A percentile compares a stretch with the other conserved stretches of the same genome.
phyloP scores from a whole-genome alignment of 1,140 invertebrate species.

The Battus philenor region DNA sequence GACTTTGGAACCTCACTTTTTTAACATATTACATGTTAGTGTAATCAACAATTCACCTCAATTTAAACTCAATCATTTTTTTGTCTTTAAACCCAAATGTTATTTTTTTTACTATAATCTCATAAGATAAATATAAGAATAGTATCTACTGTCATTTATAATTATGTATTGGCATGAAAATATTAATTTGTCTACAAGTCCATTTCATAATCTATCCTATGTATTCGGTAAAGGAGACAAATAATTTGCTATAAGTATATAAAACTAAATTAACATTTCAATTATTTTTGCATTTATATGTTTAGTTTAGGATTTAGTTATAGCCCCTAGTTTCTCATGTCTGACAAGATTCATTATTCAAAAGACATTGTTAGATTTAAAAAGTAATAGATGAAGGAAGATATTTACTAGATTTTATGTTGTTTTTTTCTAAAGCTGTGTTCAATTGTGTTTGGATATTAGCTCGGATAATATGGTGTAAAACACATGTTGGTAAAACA shows the following conservation, averaged over 20 bases:
- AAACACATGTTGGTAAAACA: background rate
- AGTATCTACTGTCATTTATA: conserved; percentile 7
- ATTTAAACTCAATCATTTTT: no score
- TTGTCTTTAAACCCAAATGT: conserved; percentile 1
- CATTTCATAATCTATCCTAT: background rate
- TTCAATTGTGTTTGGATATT: background rate
- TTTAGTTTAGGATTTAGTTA: background rate
- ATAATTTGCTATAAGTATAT: conserved; percentile 4
- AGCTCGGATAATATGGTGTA: no score
- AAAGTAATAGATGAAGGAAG: background rate
- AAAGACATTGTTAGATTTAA: conserved; percentile 5
- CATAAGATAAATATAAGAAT: conserved; percentile 12
- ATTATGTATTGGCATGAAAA: background rate
- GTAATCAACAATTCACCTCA: no score
- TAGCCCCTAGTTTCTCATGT: background rate
- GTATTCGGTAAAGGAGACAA: conserved; percentile 2
- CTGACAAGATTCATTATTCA: conserved; percentile 5
- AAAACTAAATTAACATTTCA: background rate
- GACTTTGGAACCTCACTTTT: background rate
- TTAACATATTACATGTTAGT: background rate
- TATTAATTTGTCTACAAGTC: background rate
- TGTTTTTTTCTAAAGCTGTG: background rate
- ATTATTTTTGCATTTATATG: conserved; percentile 10
- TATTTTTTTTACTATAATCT: conserved; percentile 10
- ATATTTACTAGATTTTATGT: background rate